Base-by-base conservation (phyloP, 1,140 invertebrate species). In the Drosophila cardini region DNA sequence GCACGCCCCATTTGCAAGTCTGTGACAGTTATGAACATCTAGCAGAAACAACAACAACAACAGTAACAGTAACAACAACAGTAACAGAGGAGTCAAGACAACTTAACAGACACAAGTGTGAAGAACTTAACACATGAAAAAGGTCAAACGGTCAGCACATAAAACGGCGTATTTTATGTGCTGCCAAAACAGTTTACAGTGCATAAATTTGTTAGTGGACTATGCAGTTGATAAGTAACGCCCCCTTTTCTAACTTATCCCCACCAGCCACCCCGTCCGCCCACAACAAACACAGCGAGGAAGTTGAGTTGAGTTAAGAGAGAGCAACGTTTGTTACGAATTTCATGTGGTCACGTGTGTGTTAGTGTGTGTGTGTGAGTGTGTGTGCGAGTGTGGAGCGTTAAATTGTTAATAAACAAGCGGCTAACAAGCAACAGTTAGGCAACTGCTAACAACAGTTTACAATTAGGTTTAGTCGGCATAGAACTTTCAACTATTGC, bases 361-460 rank as follows among this genome's bases (percentile, higher is more conserved):
- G n/a, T 0, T 11, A 34, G 40, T 43, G 55, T n/a, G 26, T 34
- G 5, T 32, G 13, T 58, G 21, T 45, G 26, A 46, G 13, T 61
- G 30, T 60, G 30, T 18, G 30, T 50, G 45, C 13, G 32, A 16
- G 16, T 38, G 69, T 53, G 69, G 64, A 85, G 83, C 78, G 83
- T 85, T 86, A 86, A 86, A 86, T 86, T 86, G 83, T 86, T 86
- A 83, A 86, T 86, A 86, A 86, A 87, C 83, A 87, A 86, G 84
- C 84, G 76, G 58, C 72, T 87, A 86, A 86, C 83, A 86, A 86
- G 83, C 83, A 79, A 73, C 83, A 79, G 83, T 86, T 86, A 83
- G 76, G 76, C 74, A 69, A 75, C 67, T 72, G 78, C 83, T 70
- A 83, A 83, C 83, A 86, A 77, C 84, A 86, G 83, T 86, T 86